These are phyloP conservation scores for Drosophila persimilis DNA, from an alignment of 1,140 invertebrate genomes.

Conservation along the genomic window DNA sequence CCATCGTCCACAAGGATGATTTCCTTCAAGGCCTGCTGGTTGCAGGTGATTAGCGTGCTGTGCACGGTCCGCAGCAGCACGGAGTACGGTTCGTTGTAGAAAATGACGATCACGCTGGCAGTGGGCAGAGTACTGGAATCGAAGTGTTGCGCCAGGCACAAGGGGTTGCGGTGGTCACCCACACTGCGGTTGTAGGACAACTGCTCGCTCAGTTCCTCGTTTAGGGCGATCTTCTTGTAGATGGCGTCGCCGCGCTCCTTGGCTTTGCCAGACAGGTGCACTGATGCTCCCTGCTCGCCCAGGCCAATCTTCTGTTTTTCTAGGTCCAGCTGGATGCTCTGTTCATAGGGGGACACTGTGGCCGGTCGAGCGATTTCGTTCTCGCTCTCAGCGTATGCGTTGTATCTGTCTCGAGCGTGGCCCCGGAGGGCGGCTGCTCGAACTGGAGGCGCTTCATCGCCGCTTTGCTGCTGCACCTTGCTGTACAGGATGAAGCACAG, in stretches of 20 bases:
- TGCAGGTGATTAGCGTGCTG: conserved; percentile 92
- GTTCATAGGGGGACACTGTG: conserved; percentile 76
- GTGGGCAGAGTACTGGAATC: conserved; percentile 84
- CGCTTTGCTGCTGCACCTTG: conserved; percentile 63
- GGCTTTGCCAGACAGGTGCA: conserved; percentile 84
- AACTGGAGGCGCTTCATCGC: conserved; percentile 17
- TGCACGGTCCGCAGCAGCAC: conserved; percentile 93
- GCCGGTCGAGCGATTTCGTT: conserved; percentile 57
- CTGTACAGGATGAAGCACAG: conserved; percentile 77
- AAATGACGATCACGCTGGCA: conserved; percentile 91
- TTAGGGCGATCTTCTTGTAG: conserved; percentile 91
- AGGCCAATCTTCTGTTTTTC: conserved; percentile 83
- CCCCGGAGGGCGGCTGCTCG: conserved; percentile 21
- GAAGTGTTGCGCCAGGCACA: conserved; percentile 83
- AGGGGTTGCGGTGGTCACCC: conserved; percentile 85
- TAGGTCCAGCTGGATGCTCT: conserved; percentile 78
- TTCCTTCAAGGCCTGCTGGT: conserved; percentile 88
- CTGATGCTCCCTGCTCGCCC: conserved; percentile 87
- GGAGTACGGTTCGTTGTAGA: conserved; percentile 95
- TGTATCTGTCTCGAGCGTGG: conserved; percentile 28
- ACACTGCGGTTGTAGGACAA: conserved; percentile 90
- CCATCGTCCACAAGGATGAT: conserved; percentile 95
- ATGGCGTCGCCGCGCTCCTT: conserved; percentile 86
- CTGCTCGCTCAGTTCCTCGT: conserved; percentile 91
- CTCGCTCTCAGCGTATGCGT: conserved; percentile 35